Percentiles rank a stretch among this genome's conserved stretches.
Conservation (phyloP, 1,140 invertebrate genomes). For the Delia radicum region DNA sequence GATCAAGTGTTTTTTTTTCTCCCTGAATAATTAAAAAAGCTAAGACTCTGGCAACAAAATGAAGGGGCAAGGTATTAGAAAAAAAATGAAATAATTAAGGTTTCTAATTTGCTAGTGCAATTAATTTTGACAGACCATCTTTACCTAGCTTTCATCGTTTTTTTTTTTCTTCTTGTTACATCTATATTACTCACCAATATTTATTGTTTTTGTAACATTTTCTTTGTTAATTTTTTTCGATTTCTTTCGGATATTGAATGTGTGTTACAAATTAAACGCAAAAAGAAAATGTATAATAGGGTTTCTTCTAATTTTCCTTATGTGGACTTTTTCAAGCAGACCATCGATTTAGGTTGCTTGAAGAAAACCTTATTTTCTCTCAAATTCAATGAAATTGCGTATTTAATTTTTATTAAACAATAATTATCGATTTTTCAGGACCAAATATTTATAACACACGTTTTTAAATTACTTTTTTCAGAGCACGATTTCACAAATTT, state of each 20-base stretch:
- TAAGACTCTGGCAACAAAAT: not conserved
- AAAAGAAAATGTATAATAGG: slow-evolving; percentile 9
- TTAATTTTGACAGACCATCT: not conserved
- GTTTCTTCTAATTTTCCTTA: slow-evolving; percentile 2
- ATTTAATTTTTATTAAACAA: not conserved
- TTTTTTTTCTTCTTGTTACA: not conserved
- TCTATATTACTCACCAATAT: not conserved
- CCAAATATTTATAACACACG: not conserved
- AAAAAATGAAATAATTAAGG: not conserved
- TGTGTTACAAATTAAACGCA: slow-evolving; percentile 8
- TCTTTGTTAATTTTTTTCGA: slow-evolving; percentile 9
- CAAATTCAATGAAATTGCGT: not conserved
- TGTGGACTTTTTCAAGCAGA: not conserved
- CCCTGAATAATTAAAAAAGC: not conserved
- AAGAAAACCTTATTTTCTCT: not conserved
- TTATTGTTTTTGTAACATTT: slow-evolving; percentile 8
- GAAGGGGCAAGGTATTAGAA: not conserved
- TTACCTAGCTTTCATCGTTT: no score
- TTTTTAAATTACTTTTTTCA: not conserved
- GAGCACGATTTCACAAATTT: slow-evolving; percentile 2
- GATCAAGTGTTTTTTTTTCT: not conserved
- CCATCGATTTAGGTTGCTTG: not conserved
- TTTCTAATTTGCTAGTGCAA: not conserved
- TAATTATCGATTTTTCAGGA: slow-evolving; percentile 3
- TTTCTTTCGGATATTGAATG: not conserved